Base-by-base conservation (phyloP, 2,888 invertebrate species). In the Scotopteryx bipunctaria region DNA sequence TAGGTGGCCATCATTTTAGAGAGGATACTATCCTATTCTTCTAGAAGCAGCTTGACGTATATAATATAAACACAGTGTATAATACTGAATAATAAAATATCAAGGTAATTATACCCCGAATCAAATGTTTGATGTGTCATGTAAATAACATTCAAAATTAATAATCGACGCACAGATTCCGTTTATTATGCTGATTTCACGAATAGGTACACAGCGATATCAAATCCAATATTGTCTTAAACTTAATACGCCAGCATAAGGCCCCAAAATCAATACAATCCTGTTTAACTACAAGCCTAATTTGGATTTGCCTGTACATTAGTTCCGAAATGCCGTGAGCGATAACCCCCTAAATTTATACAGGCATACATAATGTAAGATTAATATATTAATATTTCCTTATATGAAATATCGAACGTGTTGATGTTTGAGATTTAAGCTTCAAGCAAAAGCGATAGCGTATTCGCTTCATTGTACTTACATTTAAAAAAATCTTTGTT, bases 261-360 rank as follows among this genome's bases (percentile, higher is more conserved):
- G 69, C 69, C 69, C 59, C 55, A 69, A 71, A 76, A 79, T 80
- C 79, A 78, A 81, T 82, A 77, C 78, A 75, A 74, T 75, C 64
- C 68, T 71, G 69, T 78, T 73, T 73, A 73, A 76, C 72, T 77
- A 76, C 60, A 63, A 63, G 64, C 54, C 71, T 76, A 73, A 81
- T 78, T 78, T 57, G 57, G 65, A 73, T 75, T 70, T 72, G 64
- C 67, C 55, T 71, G 60, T 46, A 73, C 67, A 68, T 74, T 66
- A 71, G 68, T 67, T 66, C 59, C 63, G 59, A 64, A 32, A 59
- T 55, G 71, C 77, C 69, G 32, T 42, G 40, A 72, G 77, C 73
- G 62, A 52, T 74, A 64, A 61, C 67, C 61, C 57, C 66, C 63
- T 54, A 29, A 55, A 56, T 36, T 58, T 53, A 48, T 47, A 46